Evolutionary conservation across 37 sponge, comb jelly and placozoan genomes (phyloP).

Genomic region (Spongilla lacustris): DNA sequence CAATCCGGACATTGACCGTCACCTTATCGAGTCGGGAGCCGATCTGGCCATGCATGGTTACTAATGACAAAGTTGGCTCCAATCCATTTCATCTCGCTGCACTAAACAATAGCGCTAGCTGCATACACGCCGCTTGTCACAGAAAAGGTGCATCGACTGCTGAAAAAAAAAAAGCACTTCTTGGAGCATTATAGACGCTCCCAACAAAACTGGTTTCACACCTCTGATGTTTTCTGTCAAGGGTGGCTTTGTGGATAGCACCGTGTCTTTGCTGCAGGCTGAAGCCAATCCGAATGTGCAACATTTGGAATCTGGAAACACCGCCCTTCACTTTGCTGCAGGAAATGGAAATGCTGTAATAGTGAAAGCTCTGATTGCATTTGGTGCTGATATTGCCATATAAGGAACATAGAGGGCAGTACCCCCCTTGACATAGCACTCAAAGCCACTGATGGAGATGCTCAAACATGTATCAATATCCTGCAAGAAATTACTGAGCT

Average conservation of each 20-base stretch:
- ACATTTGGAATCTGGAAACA: slow-evolving; percentile 15
- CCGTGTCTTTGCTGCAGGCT: slow-evolving; percentile 17
- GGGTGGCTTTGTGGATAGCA: neutral
- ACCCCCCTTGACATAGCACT: slow-evolving; percentile 44
- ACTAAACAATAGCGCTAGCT: too few relatives aligned
- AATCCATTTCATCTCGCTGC: neutral
- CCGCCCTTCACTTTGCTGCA: slow-evolving; percentile 58
- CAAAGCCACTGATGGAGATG: neutral
- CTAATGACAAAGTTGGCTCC: too few relatives aligned
- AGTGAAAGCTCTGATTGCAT: slow-evolving; percentile 49
- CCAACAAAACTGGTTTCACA: slow-evolving; percentile 12
- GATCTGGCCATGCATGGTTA: too few relatives aligned
- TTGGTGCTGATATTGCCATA: slow-evolving; percentile 36
- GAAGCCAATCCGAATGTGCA: slow-evolving; percentile 22
- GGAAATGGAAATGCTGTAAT: slow-evolving; percentile 3
- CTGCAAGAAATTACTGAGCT: too few relatives aligned
- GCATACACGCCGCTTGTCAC: too few relatives aligned
- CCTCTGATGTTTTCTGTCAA: slow-evolving; percentile 24
- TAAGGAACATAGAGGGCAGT: slow-evolving; percentile 27
- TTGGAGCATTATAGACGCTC: too few relatives aligned
- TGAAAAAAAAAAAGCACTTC: too few relatives aligned
- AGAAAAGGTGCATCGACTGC: too few relatives aligned
- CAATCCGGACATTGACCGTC: too few relatives aligned
- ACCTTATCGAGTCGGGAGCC: too few relatives aligned
- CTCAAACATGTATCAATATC: too few relatives aligned